These are phyloP conservation scores for Noctua fimbriata DNA, from an alignment of 2,888 invertebrate species.

Conservation along the genomic window DNA sequence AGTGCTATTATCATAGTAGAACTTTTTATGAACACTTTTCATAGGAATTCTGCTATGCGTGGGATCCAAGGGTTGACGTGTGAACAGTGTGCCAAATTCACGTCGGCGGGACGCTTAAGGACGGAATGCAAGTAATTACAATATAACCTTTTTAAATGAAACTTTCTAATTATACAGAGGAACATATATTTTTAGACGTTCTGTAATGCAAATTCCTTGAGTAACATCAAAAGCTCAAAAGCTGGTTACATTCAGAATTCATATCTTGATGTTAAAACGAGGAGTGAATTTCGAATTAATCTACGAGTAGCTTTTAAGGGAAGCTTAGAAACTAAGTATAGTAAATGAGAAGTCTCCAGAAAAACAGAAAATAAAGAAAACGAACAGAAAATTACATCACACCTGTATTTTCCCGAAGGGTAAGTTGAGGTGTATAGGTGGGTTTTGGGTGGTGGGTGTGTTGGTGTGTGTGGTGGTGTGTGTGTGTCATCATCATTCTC, in stretches of 20 bases:
- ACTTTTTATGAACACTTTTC: neutral
- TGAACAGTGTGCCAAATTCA: conserved; percentile 20
- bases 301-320: neutral
- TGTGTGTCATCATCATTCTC: no score
- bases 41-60: conserved; percentile 13
- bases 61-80: neutral
- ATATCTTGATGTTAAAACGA: neutral
- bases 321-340: neutral
- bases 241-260: neutral
- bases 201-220: conserved; percentile 6
- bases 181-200: neutral
- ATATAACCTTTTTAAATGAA: neutral
- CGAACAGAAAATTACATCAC: neutral
- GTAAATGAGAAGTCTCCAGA: neutral
- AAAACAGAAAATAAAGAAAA: neutral
- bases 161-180: conserved; percentile 18
- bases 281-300: no score
- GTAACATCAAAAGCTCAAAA: neutral
- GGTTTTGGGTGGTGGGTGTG: no score
- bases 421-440: neutral
- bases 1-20: neutral
- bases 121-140: conserved; percentile 51
- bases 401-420: neutral
- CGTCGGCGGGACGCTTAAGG: neutral
- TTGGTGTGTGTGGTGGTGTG: no score